These are phyloP conservation scores for Neopelma chrysocephalum DNA, from an alignment of 2,797 vertebrate genomes.

Conservation along the genomic window DNA sequence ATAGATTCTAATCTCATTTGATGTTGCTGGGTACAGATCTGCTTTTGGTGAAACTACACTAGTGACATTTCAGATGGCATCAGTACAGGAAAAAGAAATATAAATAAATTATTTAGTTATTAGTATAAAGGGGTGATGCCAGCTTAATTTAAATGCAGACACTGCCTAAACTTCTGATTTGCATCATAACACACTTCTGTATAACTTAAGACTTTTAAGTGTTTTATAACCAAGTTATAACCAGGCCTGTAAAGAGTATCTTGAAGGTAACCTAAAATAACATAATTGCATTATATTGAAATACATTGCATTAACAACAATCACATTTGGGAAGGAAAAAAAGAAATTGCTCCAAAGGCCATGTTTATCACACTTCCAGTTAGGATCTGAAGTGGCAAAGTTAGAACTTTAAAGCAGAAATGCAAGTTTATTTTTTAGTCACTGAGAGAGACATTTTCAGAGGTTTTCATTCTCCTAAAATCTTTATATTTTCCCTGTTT, in stretches of 20 bases:
- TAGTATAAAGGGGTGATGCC: not conserved
- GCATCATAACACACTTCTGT: not conserved
- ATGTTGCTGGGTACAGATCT: not conserved
- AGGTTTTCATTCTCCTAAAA: not conserved
- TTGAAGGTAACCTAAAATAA: not conserved
- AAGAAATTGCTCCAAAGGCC: not conserved
- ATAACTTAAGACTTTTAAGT: not conserved
- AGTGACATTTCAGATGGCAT: not conserved
- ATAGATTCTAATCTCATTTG: not conserved
- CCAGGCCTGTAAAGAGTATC: not conserved
- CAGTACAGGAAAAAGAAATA: not conserved
- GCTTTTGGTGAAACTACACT: not conserved
- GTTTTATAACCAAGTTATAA: not conserved
- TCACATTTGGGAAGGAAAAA: not conserved
- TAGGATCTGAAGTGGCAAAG: not conserved
- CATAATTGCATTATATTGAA: not conserved
- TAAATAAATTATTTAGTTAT: not conserved
- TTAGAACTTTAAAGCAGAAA: not conserved
- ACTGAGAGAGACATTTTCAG: not conserved
- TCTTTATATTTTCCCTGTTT: not conserved
- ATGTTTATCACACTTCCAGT: not conserved
- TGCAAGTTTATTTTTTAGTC: not conserved
- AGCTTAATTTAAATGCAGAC: not conserved
- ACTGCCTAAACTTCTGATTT: not conserved
- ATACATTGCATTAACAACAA: not conserved